Conservation (phyloP, 1,140 invertebrate genomes). For the Steinernema feltiae region DNA sequence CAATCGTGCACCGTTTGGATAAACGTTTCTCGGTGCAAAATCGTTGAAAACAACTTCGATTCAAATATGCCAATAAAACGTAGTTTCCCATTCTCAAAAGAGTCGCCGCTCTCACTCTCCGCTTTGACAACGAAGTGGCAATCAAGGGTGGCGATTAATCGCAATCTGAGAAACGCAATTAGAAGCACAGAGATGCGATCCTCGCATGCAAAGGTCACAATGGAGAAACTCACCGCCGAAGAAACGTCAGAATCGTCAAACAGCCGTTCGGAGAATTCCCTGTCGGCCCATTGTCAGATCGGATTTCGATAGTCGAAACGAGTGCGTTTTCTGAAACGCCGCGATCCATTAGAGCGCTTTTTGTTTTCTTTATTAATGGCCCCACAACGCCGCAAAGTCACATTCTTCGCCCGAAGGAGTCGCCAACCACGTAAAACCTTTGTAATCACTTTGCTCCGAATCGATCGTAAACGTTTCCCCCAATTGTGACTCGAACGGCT, state of each 20-base stretch:
- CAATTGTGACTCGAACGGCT: background rate
- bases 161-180: too few relatives aligned
- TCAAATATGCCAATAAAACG: too few relatives aligned
- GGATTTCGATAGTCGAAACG: constrained; percentile 4
- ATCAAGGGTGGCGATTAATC: too few relatives aligned
- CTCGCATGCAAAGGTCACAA: too few relatives aligned
- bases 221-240: background rate
- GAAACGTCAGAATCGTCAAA: background rate
- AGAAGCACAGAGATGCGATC: too few relatives aligned
- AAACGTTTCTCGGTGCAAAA: too few relatives aligned
- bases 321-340: background rate
- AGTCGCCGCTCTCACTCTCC: too few relatives aligned
- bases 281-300: background rate
- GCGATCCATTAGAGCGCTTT: background rate
- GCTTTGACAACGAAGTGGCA: too few relatives aligned
- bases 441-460: background rate
- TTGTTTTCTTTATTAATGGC: background rate
- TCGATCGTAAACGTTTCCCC: background rate
- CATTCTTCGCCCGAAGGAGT: background rate
- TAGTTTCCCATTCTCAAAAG: too few relatives aligned
- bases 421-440: too few relatives aligned
- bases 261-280: background rate
- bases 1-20: too few relatives aligned
- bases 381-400: background rate
- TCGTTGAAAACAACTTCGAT: too few relatives aligned